phyloP scores from a whole-genome alignment of 2,113 vertebrate species.

The western clawed frog (Xenopus tropicalis) region UCB_Xtro_10.0 CM004450.2:110058501-110059000 shows the following conservation, averaged over 20 bases:
- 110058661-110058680: too few species aligned
- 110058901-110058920: conserved; percentile 8
- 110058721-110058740: neutral
- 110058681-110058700: too few species aligned
- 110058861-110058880: conserved; percentile 21
- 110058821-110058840: conserved; percentile 2
- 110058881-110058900: conserved; percentile 5
- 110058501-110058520: too few species aligned
- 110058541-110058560: too few species aligned
- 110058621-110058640: too few species aligned
- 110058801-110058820: neutral
- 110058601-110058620: too few species aligned
- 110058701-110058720: too few species aligned
- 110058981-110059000: neutral
- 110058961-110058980: neutral
- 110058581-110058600: too few species aligned
- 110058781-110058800: neutral
- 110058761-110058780: neutral
- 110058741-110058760: neutral
- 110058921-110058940: conserved; percentile 1
- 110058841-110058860: conserved; percentile 5
- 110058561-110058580: too few species aligned
- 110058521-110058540: too few species aligned
- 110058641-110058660: too few species aligned
- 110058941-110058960: neutral